Evolutionary conservation across 1,140 invertebrate species (phyloP).

Genomic region (Marisa cornuarietis): DNA sequence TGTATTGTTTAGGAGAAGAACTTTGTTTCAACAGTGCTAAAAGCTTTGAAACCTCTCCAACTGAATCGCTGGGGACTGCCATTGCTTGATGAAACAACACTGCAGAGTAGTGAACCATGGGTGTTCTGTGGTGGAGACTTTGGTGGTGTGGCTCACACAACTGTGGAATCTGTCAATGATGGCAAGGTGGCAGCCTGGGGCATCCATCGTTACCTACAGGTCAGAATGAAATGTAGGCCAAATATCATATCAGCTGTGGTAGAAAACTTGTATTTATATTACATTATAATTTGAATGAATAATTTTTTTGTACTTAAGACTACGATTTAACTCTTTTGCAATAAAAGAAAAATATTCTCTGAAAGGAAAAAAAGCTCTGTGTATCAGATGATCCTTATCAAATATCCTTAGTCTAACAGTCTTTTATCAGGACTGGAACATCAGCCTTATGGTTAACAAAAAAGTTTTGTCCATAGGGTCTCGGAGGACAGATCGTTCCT

Average conservation of each 20-base stretch:
- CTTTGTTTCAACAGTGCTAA: slow-evolving; percentile 72
- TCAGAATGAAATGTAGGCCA: slow-evolving; percentile 54
- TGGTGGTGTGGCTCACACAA: slow-evolving; percentile 92
- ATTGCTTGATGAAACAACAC: slow-evolving; percentile 78
- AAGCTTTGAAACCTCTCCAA: slow-evolving; percentile 82
- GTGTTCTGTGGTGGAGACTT: slow-evolving; percentile 96
- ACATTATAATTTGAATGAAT: background rate
- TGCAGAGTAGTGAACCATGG: slow-evolving; percentile 79
- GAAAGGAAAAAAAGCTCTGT: background rate
- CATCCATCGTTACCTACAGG: slow-evolving; percentile 93
- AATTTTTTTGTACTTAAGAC: too few relatives aligned
- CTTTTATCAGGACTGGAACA: background rate
- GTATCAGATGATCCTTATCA: background rate
- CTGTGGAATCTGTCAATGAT: slow-evolving; percentile 98
- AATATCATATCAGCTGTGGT: background rate
- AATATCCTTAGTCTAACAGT: background rate
- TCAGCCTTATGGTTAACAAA: background rate
- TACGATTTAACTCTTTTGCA: background rate
- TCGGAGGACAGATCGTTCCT: slow-evolving; percentile 73
- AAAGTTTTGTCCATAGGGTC: slow-evolving; percentile 62
- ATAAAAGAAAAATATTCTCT: background rate
- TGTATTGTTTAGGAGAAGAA: background rate
- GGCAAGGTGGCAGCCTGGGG: slow-evolving; percentile 97
- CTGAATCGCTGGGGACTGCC: slow-evolving; percentile 82
- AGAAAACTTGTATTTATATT: background rate